Base-by-base conservation (phyloP, 2,888 invertebrate species). In the Busseola fusca region DNA sequence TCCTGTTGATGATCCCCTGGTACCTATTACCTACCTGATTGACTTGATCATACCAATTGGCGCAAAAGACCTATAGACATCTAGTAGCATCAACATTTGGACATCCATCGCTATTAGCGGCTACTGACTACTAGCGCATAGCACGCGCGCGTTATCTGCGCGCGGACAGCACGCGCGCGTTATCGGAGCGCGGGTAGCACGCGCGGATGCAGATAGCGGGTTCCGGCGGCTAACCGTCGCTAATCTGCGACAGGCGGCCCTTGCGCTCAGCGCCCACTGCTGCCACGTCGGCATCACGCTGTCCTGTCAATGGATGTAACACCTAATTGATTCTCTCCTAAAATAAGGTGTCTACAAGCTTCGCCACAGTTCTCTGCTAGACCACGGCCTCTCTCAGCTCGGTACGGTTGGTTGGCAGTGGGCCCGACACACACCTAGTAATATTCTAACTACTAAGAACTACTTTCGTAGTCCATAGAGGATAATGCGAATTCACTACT, bases 141-240 rank as follows among this genome's bases (percentile, higher is more conserved):
- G 34, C 34, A 34, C 34, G 34, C 34, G 34, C 34, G 34, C 34
- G 34, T 34, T 34, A 34, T 34, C 34, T 6, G 34, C 34, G 34
- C 34, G 34, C 34, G 34, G 34, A 60, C 14, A 57, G 84, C 83
- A 78, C 83, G 83, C 78, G 85, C 80, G 70, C 69, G 58, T 56
- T 85, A 84, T 85, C 84, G 52, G 64, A 25, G 37, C 60, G 69
- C 63, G 50, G 69, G 60, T 76, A 73, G 70, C 84, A 81, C 69
- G 70, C 85, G 82, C 84, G 85, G 85, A 85, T 79, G 84, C 73
- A 69, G 84, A 84, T 84, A 85, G 73, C 56, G 73, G 54, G 76
- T 74, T 85, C 84, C 84, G 85, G 75, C 69, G 48, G 59, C 67
- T 80, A 64, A 34, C 66, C n/a, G 30, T 14, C 30, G 66, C 66